These are phyloP conservation scores for Neosilurus hyrtlii DNA, from an alignment of 2,797 vertebrate species.

Conservation along the genomic window DNA sequence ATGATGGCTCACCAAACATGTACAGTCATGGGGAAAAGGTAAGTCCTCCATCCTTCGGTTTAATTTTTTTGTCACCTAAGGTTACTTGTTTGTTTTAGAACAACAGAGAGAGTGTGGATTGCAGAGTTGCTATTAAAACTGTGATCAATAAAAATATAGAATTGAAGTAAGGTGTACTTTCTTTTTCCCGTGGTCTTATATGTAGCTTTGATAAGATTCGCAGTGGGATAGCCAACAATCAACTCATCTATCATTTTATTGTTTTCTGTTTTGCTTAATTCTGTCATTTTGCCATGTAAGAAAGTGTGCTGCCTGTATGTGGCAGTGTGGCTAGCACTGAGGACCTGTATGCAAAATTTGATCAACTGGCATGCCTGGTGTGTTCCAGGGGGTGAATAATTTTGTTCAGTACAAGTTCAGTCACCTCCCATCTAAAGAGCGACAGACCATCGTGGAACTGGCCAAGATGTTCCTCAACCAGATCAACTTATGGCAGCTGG, in stretches of 20 bases:
- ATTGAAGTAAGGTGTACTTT: background rate
- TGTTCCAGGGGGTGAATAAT: conserved; percentile 90
- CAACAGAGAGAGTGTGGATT: too few relatives aligned
- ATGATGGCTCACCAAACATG: background rate
- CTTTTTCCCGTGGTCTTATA: background rate
- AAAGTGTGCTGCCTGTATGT: background rate
- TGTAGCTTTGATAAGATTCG: background rate
- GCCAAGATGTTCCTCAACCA: conserved; percentile 99
- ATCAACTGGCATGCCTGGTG: background rate
- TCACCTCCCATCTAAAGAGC: conserved; percentile 93
- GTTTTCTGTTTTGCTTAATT: background rate
- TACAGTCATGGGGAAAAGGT: background rate
- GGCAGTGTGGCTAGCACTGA: background rate
- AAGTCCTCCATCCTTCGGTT: background rate
- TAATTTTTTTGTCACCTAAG: background rate
- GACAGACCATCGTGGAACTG: conserved; percentile 93
- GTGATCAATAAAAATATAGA: too few relatives aligned
- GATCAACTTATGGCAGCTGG: conserved; percentile 98
- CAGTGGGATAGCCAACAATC: background rate
- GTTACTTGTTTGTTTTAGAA: too few relatives aligned
- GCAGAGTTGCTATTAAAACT: too few relatives aligned
- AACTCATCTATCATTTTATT: background rate
- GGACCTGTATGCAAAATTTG: background rate
- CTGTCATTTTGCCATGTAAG: background rate
- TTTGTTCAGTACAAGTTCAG: conserved; percentile 99